phyloP scores from a whole-genome alignment of 2,797 vertebrate genomes.

The Coendou prehensilis region DNA sequence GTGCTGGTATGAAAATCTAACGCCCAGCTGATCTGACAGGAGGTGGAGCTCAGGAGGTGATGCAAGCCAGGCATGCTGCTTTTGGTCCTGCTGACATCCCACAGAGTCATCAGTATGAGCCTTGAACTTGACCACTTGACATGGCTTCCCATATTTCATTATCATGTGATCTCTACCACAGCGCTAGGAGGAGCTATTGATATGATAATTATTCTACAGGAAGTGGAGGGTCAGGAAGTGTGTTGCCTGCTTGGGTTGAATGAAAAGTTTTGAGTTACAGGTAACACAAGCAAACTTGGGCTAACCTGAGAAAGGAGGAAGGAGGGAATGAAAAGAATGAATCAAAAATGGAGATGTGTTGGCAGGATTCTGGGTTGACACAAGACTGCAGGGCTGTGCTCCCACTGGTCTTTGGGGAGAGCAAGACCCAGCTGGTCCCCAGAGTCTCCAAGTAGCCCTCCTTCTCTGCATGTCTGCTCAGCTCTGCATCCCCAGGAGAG shows the following conservation, averaged over 20 bases:
- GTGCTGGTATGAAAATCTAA: not conserved
- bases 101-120: not conserved
- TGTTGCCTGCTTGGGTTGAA: not conserved
- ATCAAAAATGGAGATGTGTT: not conserved
- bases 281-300: not conserved
- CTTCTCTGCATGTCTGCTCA: rapidly evolving
- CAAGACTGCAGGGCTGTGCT: rapidly evolving
- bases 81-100: not conserved
- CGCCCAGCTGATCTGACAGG: not conserved
- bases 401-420: not conserved
- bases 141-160: rapidly evolving
- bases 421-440: rapidly evolving
- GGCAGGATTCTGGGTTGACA: not conserved
- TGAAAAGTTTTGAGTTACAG: not conserved
- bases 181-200: rapidly evolving
- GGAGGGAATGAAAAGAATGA: not conserved
- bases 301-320: not conserved
- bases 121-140: rapidly evolving
- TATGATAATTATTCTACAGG: rapidly evolving
- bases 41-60: not conserved
- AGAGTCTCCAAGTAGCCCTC: rapidly evolving
- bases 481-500: not conserved
- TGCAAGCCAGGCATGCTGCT: not conserved
- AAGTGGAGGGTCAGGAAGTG: too few species aligned
- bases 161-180: rapidly evolving